phyloP scores from a whole-genome alignment of 2,888 invertebrate species.

The Harpagoxenus sublaevis region DNA sequence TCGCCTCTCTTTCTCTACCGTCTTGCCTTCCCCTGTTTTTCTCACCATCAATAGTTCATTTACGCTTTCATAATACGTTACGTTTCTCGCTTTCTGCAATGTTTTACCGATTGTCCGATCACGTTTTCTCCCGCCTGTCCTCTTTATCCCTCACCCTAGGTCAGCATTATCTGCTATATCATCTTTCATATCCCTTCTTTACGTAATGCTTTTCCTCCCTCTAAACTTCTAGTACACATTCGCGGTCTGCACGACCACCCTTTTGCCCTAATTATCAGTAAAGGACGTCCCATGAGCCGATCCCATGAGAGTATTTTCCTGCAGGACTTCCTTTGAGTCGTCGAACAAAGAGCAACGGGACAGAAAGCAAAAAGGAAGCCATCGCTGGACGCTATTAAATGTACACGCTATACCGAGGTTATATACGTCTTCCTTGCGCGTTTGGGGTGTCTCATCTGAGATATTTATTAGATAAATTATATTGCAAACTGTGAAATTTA shows the following conservation, averaged over 20 bases:
- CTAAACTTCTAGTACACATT: conserved; percentile 24
- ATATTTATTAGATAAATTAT: no score
- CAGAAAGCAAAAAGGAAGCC: no score
- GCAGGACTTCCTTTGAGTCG: no score
- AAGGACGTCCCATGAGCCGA: conserved; percentile 45
- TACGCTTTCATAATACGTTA: neutral
- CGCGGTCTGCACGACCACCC: neutral
- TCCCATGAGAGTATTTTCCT: no score
- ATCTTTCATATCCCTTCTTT: neutral
- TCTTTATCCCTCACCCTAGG: neutral
- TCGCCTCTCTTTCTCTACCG: neutral
- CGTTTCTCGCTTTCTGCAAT: neutral
- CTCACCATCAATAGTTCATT: neutral
- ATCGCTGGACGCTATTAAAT: no score
- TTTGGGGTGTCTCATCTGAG: no score
- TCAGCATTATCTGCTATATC: neutral
- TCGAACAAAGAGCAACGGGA: no score
- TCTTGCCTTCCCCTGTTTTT: neutral
- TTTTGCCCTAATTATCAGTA: conserved; percentile 54
- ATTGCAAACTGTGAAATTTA: no score
- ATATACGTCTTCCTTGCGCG: no score
- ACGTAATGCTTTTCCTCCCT: conserved; percentile 11
- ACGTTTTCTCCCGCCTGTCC: neutral
- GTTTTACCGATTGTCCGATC: neutral
- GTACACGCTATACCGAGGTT: no score